Conservation (phyloP, 2,113 vertebrate genomes). For the Ceyx cyanopectus region DNA sequence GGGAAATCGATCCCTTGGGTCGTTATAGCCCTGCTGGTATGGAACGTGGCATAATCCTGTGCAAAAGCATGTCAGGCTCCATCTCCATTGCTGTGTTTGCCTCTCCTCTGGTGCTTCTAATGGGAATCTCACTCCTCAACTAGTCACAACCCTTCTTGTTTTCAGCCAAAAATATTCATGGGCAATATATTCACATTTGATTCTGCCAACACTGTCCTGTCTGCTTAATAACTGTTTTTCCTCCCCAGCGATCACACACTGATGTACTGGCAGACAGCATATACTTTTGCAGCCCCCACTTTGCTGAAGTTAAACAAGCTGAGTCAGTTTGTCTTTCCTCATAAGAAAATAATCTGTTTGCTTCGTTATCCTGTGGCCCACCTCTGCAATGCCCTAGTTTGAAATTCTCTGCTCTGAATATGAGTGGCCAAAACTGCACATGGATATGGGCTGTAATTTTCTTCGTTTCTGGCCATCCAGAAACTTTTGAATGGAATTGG, state of each 20-base stretch:
- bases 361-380: background rate
- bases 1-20: background rate
- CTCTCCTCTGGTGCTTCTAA: background rate
- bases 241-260: background rate
- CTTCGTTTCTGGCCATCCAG: background rate
- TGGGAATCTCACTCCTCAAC: background rate
- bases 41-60: background rate
- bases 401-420: background rate
- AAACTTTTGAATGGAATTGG: background rate
- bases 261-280: slow-evolving; percentile 27
- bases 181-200: background rate
- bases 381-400: background rate
- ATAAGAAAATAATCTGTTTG: background rate
- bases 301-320: slow-evolving; percentile 13
- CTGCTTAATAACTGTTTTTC: slow-evolving; percentile 8
- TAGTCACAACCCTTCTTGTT: background rate
- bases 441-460: background rate
- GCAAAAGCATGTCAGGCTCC: background rate
- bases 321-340: slow-evolving; percentile 9
- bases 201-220: slow-evolving; percentile 7
- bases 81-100: background rate
- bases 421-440: background rate
- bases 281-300: background rate
- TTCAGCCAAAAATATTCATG: background rate
- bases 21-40: background rate